Evolutionary conservation across 2,113 vertebrate species (phyloP), one percentile per base, ranked within the genome.

Genomic region (Pongo pygmaeus): DNA sequence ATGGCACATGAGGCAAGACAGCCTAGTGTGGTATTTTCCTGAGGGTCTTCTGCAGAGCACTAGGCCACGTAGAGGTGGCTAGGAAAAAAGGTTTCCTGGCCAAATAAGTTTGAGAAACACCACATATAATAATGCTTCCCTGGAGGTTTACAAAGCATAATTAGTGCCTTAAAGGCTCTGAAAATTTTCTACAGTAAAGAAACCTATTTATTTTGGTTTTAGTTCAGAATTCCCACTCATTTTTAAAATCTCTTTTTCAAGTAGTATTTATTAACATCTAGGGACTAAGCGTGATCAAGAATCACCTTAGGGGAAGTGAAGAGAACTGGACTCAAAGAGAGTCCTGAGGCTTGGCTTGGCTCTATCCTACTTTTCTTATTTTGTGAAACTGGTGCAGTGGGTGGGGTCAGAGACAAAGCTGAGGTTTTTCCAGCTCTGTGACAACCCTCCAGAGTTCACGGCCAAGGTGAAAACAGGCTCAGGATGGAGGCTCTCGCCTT

Each of bases 21-120:
- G 67, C 30, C 12, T 0, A 20, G 9, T 25, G 2, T 11, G 10
- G 25, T 64, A 32, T 89, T 69, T 61, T 77, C 48, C 43, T 43
- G 25, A 59, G 16, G 32, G 12, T 64, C 38, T 95, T 85, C 67
- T 87, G 12, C 10, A 48, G 30, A 70, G 35, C 20, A 46, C 52
- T 40, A 38, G n/a, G 52, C 9, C 12, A 64, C 61, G 55, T 43
- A 1, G 5, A 84, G 11, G 59, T 64, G 12, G 14, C 89, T 50
- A 11, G 32, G 55, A 83, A 78, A 67, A 84, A 85, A 70, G 89
- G 14, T 79, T 96, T 92, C 75, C 87, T 80, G 43, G 50, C 35
- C 64, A 92, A 93, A 2, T 43, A 90, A 50, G 23, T 70, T 72
- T 52, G 50, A 93, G 38, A 43, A 91, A 91, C 25, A 1, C 10